Conservation (phyloP, 2,113 vertebrate species). For the Origma solitaria region DNA sequence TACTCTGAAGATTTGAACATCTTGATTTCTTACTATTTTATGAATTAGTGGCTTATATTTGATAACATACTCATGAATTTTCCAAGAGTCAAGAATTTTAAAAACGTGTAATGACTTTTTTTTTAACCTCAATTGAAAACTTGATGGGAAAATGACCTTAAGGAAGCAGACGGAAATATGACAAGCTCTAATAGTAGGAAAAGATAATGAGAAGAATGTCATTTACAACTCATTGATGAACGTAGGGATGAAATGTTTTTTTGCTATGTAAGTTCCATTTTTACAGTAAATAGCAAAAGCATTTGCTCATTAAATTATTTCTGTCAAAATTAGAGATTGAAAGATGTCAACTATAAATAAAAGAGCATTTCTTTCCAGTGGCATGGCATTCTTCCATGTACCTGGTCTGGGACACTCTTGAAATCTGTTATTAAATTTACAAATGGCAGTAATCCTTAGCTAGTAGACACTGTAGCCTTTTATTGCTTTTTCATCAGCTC, state of each 20-base stretch:
- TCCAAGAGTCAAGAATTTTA: background rate
- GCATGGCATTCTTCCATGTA: background rate
- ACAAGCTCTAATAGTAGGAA: background rate
- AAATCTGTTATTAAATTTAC: background rate
- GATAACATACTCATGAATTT: background rate
- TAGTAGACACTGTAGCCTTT: background rate
- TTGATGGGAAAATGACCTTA: background rate
- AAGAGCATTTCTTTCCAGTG: background rate
- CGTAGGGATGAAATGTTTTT: rapidly evolving
- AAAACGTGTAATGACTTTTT: background rate
- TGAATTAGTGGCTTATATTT: background rate
- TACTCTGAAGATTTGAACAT: background rate
- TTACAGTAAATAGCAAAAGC: background rate
- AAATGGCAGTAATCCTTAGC: background rate
- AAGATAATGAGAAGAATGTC: background rate
- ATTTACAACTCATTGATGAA: background rate
- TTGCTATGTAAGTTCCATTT: background rate
- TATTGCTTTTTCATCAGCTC: background rate
- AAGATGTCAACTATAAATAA: background rate
- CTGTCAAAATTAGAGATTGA: background rate
- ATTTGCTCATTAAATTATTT: background rate
- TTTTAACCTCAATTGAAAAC: background rate
- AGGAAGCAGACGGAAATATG: background rate
- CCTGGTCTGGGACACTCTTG: background rate
- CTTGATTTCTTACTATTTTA: background rate